Evolutionary conservation across 2,888 invertebrate genomes (phyloP).

Genomic region (Limnephilus auricula): DNA sequence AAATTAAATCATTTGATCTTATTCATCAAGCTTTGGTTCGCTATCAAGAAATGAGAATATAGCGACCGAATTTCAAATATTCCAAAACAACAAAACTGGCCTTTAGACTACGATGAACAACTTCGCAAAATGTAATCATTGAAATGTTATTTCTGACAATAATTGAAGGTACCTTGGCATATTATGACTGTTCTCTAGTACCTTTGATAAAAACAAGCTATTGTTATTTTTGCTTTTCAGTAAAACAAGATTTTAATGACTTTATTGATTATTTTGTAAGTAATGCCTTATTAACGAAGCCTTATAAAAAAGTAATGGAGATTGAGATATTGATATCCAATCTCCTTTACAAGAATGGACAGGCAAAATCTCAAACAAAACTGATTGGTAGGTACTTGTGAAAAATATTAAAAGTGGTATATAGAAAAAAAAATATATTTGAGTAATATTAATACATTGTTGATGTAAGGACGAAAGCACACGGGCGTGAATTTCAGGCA

Average conservation of each 20-base stretch:
- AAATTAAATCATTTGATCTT: conserved; percentile 11
- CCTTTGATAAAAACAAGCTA: not conserved
- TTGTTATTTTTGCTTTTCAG: not conserved
- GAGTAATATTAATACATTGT: no score
- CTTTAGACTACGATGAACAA: not conserved
- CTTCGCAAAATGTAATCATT: not conserved
- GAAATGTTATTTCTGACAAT: not conserved
- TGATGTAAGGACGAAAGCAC: no score
- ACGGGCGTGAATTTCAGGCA: no score
- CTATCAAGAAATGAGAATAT: not conserved
- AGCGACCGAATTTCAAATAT: not conserved
- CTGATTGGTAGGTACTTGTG: not conserved
- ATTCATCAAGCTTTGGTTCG: not conserved
- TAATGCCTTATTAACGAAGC: not conserved
- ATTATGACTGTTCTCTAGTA: not conserved
- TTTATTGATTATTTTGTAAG: not conserved
- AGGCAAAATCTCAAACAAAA: not conserved
- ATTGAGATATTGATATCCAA: not conserved
- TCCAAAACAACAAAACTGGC: not conserved
- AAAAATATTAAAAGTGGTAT: not conserved
- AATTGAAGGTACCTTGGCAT: not conserved
- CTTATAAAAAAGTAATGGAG: not conserved
- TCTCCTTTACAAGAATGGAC: not conserved
- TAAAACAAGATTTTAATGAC: not conserved
- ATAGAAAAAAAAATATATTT: no score